Conservation (phyloP, 2,888 invertebrate species). For the Drosophila hamatofila region DNA sequence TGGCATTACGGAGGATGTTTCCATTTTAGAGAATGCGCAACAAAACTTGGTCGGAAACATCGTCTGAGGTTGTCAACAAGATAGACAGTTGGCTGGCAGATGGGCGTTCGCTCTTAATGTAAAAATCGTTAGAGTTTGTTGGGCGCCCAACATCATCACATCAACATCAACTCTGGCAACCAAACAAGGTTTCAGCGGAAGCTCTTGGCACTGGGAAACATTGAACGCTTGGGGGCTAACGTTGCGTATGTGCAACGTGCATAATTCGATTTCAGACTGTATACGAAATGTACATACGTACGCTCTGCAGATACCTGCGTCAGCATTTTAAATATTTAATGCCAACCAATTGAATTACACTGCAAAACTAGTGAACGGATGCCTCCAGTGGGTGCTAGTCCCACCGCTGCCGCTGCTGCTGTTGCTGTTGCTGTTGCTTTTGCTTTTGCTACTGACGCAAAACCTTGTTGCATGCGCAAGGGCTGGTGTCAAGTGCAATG, state of each 20-base stretch:
- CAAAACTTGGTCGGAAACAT: constrained; percentile 61
- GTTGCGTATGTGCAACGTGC: constrained; percentile 67
- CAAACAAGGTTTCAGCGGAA: constrained; percentile 58
- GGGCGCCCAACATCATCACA: constrained; percentile 32
- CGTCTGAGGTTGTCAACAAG: constrained; percentile 62
- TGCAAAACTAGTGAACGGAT: constrained; percentile 23
- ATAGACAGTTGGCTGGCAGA: constrained; percentile 60
- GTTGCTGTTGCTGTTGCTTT: neutral
- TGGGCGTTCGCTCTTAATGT: constrained; percentile 62
- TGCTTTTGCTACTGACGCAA: constrained; percentile 18
- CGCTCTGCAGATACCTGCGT: constrained; percentile 32
- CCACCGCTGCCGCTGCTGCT: neutral
- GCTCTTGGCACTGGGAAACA: constrained; percentile 37
- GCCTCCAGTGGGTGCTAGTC: constrained; percentile 14
- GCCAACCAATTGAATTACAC: constrained; percentile 77
- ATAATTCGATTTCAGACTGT: constrained; percentile 70
- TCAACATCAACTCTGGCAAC: constrained; percentile 52
- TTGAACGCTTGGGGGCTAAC: constrained; percentile 34
- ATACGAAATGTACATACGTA: constrained; percentile 23
- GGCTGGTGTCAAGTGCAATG: constrained; percentile 56
- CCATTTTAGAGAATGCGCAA: constrained; percentile 57
- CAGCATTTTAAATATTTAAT: constrained; percentile 81
- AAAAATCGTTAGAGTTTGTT: constrained; percentile 74
- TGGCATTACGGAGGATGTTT: constrained; percentile 60
- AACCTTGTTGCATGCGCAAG: constrained; percentile 32